Conservation (phyloP, 2,797 vertebrate genomes). For the Orientallactaga sibirica region DNA sequence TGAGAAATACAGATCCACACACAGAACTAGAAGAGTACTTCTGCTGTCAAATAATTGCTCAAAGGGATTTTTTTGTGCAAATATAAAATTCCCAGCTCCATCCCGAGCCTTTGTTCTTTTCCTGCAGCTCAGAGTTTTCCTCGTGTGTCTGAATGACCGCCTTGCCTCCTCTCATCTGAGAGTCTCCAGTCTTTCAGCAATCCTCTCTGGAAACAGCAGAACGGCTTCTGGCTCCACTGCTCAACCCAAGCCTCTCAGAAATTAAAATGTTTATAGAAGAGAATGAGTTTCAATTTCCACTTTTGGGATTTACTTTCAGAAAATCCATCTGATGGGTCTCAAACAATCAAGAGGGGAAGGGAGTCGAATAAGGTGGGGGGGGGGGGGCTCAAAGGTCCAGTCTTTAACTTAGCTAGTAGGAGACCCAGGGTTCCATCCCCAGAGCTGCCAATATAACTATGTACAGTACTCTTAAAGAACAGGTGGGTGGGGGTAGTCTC, state of each 20-base stretch:
- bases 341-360: background rate
- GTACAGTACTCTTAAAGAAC: conserved; percentile 7
- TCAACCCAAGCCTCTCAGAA: conserved; percentile 52
- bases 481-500: conserved; percentile 1
- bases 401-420: background rate
- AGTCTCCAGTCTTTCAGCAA: conserved; percentile 75
- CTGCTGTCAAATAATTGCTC: conserved; percentile 69
- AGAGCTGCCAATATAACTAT: background rate
- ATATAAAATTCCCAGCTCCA: conserved; percentile 53
- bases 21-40: conserved; percentile 69
- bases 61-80: conserved; percentile 79
- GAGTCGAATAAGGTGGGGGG: background rate
- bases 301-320: conserved; percentile 71
- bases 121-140: conserved; percentile 75
- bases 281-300: conserved; percentile 73
- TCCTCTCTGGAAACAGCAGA: background rate
- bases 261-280: conserved; percentile 64
- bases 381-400: rapidly evolving
- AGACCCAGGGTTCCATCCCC: background rate
- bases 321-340: conserved; percentile 66
- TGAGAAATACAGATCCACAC: conserved; percentile 77
- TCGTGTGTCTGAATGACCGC: conserved; percentile 74
- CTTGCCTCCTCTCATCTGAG: conserved; percentile 69
- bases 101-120: conserved; percentile 64
- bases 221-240: conserved; percentile 3